Base-by-base conservation (phyloP, 2,888 invertebrate genomes). In the Ormyrus thymus region DNA sequence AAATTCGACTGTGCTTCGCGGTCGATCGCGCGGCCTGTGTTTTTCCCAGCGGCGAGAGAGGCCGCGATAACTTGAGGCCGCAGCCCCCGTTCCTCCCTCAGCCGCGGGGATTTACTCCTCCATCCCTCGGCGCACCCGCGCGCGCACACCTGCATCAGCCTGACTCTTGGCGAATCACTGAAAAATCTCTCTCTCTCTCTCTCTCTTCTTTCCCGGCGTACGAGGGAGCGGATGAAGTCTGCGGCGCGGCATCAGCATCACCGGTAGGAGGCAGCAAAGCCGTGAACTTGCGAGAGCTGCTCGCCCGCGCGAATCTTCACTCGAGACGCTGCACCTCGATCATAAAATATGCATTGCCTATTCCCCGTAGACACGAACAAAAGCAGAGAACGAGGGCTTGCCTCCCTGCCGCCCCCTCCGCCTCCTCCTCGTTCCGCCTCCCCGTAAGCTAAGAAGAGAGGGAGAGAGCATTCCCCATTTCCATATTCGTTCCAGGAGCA, bases 291-390 rank as follows among this genome's bases (percentile, higher is more conserved):
- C 7, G 80, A 72, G 69, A 81, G 76, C 58, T 29, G 29, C 29
- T 29, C 29, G 29, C 29, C 29, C 29, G 29, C 29, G 29, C 29
- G 29, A 29, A 29, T 29, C 29, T 29, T 29, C 29, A 29, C 29
- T 29, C 29, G 71, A 83, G 83, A 84, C 81, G 83, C 84, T 79
- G 83, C 81, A 75, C 29, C 29, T 29, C 81, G 82, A 82, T 84
- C 83, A 85, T 88, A 87, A 88, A 88, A 88, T 88, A 88, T 88
- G 87, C 85, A 87, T 86, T 85, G 84, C 83, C 85, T 84, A 86
- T 86, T 86, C 83, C 82, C 82, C 76, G 82, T 79, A 81, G 83
- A 82, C 62, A 75, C 66, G 82, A 86, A 85, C 84, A 85, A 86
- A 86, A 85, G 85, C 83, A 81, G 79, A 69, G 13, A 82, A 83